Conservation (phyloP, 2,888 invertebrate genomes). For the Sarcophaga rosellei region DNA sequence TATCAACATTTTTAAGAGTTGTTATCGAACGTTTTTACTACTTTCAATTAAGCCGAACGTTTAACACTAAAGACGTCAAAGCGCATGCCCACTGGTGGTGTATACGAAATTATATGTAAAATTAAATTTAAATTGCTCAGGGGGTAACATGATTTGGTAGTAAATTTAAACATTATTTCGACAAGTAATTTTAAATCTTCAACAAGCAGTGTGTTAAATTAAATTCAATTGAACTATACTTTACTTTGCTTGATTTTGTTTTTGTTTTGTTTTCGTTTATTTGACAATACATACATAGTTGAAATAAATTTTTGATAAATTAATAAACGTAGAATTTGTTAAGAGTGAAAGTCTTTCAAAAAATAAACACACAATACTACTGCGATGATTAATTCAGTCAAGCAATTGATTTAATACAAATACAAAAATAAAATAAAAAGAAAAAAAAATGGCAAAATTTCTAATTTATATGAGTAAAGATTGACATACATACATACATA, state of each 20-base stretch:
- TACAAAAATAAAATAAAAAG: too few relatives aligned
- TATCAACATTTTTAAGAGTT: conserved; percentile 24
- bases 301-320: conserved; percentile 13
- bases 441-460: too few relatives aligned
- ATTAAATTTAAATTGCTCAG: not conserved
- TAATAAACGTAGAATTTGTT: conserved; percentile 23
- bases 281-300: not conserved
- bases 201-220: not conserved
- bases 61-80: not conserved
- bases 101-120: not conserved
- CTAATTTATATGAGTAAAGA: too few relatives aligned
- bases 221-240: not conserved
- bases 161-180: not conserved
- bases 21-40: conserved; percentile 9
- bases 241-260: not conserved
- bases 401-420: too few relatives aligned
- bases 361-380: not conserved
- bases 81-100: not conserved
- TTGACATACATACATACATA: too few relatives aligned
- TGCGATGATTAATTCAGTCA: too few relatives aligned
- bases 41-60: conserved; percentile 11
- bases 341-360: conserved; percentile 40
- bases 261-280: not conserved
- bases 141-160: not conserved
- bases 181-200: not conserved